These are phyloP conservation scores for Thinocorus orbignyianus DNA, from an alignment of 2,113 vertebrate genomes.

Conservation along the genomic window DNA sequence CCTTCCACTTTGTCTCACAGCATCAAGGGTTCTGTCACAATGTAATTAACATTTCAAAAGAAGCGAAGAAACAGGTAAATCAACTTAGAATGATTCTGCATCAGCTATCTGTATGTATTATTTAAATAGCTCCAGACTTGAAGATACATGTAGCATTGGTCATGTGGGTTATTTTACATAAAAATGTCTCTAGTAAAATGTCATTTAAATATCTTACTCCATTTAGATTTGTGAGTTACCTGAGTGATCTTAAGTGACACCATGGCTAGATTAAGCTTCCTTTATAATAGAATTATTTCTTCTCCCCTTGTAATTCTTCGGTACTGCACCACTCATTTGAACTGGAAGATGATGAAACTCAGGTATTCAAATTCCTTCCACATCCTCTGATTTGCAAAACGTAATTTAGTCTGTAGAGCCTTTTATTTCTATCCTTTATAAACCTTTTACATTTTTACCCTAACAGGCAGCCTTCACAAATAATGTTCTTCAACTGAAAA, in stretches of 20 bases:
- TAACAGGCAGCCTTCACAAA: background rate
- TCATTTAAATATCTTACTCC: background rate
- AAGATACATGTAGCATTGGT: constrained; percentile 5
- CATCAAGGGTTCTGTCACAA: background rate
- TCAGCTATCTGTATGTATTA: background rate
- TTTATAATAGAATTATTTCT: background rate
- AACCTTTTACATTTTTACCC: background rate
- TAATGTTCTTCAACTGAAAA: background rate
- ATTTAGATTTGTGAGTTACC: background rate
- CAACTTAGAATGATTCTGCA: background rate
- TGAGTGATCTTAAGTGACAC: background rate
- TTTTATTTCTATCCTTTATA: background rate
- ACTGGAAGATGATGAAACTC: background rate
- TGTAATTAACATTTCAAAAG: constrained; percentile 49
- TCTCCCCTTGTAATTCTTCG: background rate
- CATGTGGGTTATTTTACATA: background rate
- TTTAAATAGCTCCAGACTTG: constrained; percentile 29
- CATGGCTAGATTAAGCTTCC: background rate
- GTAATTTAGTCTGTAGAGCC: background rate
- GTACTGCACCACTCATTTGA: background rate
- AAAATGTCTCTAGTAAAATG: background rate
- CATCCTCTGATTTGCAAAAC: background rate
- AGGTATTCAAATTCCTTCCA: background rate
- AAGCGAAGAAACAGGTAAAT: constrained; percentile 19
- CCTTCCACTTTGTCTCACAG: background rate